Base-by-base conservation (phyloP, 2,113 vertebrate species). In the Neolamprologus longior region DNA sequence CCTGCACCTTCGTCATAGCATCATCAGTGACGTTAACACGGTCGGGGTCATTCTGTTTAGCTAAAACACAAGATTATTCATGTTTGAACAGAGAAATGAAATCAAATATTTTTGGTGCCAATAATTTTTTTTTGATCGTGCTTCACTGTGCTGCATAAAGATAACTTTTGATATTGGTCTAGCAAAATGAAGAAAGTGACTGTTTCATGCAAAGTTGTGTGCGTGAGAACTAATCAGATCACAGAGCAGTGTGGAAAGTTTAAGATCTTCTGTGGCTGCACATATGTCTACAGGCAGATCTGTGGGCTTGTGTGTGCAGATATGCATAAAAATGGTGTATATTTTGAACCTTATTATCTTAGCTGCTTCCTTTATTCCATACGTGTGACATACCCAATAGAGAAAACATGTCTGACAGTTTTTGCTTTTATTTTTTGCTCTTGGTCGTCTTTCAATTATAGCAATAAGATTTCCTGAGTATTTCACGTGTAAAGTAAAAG, bases 1-100 rank as follows among this genome's bases (percentile, higher is more conserved):
- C 81, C 88, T 61, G 87, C 83, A 73, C 80, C 31, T 82, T 91
- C 73, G n/a, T 24, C 63, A n/a, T 90, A 88, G 88, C 82, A 86
- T 93, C 89, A 90, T 66, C 14, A 52, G 50, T 92, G 88, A 92
- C 42, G 55, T 88, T 40, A 73, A 73, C 3, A 31, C 2, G 3
- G 1, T 28, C 10, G 14, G 55, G 86, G 63, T 79, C 68, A 54
- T 78, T 78, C 42, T 52, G 45, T 78, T 78, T 78, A 78, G 7
- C 7, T 78, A 78, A 33, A 78, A 50, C 45, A 50, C 26, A 78
- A 78, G 45, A 31, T 78, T 52, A 33, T 52, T 78, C 73, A 45
- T 52, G 26, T 50, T 31, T 78, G 15, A 52, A 19, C 45, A n/a
- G 73, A n/a, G 3, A 52, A 78, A 45, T 26, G 1, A 73, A 45